These are phyloP conservation scores for Allophyes oxyacanthae DNA, from an alignment of 2,888 invertebrate genomes.

Conservation along the genomic window DNA sequence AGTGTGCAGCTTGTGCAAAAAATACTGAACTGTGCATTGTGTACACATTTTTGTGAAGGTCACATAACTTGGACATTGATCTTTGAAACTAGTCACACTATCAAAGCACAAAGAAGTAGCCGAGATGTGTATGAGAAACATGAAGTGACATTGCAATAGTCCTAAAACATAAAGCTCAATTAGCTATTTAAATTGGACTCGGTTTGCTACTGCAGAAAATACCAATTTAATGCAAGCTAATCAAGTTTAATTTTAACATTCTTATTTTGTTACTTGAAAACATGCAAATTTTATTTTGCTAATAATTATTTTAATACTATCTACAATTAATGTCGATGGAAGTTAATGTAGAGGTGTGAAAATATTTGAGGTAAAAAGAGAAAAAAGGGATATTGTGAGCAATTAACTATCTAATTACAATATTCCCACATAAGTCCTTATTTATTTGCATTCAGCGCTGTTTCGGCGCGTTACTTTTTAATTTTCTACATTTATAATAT, in stretches of 20 bases:
- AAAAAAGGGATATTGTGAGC: conserved; percentile 55
- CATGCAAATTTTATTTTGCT: conserved; percentile 54
- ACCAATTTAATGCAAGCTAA: conserved; percentile 44
- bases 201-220: conserved; percentile 46
- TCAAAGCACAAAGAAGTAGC: conserved; percentile 10
- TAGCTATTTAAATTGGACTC: conserved; percentile 31
- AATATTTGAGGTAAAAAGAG: conserved; percentile 52
- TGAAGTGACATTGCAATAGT: conserved; percentile 14
- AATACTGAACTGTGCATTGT: conserved; percentile 6
- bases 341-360: conserved; percentile 48
- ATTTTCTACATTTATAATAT: conserved; percentile 18
- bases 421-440: conserved; percentile 42
- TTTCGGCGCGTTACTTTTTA: conserved; percentile 5
- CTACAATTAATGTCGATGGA: conserved; percentile 51
- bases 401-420: conserved; percentile 57
- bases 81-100: conserved; percentile 6
- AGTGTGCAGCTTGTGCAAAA: conserved; percentile 3
- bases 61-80: conserved; percentile 2
- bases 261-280: conserved; percentile 38
- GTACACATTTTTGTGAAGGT: conserved; percentile 6
- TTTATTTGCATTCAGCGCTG: conserved; percentile 29
- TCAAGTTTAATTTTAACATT: conserved; percentile 30
- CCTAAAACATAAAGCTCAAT: conserved; percentile 33
- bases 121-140: conserved; percentile 17
- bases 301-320: conserved; percentile 53